Evolutionary conservation across 2,888 invertebrate genomes (phyloP).

Genomic region (Volucella inflata): DNA sequence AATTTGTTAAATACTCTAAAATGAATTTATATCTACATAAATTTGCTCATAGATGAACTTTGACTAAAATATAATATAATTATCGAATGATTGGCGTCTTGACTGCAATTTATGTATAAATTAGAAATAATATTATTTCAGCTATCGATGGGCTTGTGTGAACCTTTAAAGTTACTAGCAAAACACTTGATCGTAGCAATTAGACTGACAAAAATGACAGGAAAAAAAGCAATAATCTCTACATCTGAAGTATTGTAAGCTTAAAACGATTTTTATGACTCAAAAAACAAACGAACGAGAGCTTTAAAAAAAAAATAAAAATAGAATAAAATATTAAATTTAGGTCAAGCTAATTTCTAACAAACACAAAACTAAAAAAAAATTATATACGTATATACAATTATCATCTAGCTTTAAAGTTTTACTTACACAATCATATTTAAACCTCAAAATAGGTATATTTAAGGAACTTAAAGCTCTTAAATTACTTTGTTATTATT

Average conservation of each 20-base stretch:
- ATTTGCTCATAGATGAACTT: too few species aligned
- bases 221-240: too few species aligned
- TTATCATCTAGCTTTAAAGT: conserved; percentile 32
- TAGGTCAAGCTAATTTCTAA: conserved; percentile 84
- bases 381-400: conserved; percentile 9
- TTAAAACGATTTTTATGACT: conserved; percentile 4
- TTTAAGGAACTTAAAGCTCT: conserved; percentile 50
- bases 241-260: neutral
- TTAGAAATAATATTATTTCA: too few species aligned
- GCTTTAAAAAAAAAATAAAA: conserved; percentile 51
- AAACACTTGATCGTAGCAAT: too few species aligned
- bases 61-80: too few species aligned
- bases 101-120: too few species aligned
- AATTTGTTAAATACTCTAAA: too few species aligned
- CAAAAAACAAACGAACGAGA: conserved; percentile 38
- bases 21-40: too few species aligned
- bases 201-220: too few species aligned
- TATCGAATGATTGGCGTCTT: too few species aligned
- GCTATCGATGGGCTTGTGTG: too few species aligned
- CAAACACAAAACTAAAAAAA: conserved; percentile 77
- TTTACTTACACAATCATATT: conserved; percentile 51
- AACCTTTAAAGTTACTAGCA: too few species aligned
- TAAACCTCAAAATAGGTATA: conserved; percentile 37
- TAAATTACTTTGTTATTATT: conserved; percentile 50
- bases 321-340: conserved; percentile 72